A percentile compares a stretch with the other conserved stretches of the same genome.
Evolutionary conservation across 1,140 invertebrate species (phyloP).

Genomic region (Mactra quadrangularis): DNA sequence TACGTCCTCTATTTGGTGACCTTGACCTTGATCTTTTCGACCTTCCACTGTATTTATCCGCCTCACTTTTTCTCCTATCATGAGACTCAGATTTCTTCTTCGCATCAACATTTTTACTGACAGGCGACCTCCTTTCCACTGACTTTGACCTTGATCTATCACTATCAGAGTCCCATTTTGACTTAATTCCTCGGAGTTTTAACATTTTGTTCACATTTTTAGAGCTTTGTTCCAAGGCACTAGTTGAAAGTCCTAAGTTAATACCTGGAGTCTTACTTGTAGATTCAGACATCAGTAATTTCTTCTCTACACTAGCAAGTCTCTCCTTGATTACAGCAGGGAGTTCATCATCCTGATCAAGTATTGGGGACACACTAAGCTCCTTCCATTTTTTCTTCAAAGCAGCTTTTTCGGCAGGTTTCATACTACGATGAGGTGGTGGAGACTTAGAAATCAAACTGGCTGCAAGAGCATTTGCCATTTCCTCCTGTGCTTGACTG

Average conservation of each 20-base stretch:
- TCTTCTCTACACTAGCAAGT: constrained; percentile 13
- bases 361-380: background rate
- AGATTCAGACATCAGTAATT: background rate
- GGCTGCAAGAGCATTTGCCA: constrained; percentile 19
- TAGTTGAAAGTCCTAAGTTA: background rate
- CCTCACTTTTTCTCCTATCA: background rate
- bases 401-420: constrained; percentile 46
- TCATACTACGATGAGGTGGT: constrained; percentile 48
- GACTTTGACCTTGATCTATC: constrained; percentile 20
- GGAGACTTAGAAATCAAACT: constrained; percentile 42
- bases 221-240: background rate
- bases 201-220: constrained; percentile 20
- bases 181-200: constrained; percentile 23
- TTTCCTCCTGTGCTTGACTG: background rate
- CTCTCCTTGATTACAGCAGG: constrained; percentile 7
- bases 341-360: background rate
- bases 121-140: background rate
- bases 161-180: constrained; percentile 47
- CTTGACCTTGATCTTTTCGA: background rate
- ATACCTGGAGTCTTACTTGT: background rate
- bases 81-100: background rate
- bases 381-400: constrained; percentile 49
- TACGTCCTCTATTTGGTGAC: constrained; percentile 9
- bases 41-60: background rate
- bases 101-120: background rate